Conservation (phyloP, 2,888 invertebrate genomes). For the Geotrupes spiniger region DNA sequence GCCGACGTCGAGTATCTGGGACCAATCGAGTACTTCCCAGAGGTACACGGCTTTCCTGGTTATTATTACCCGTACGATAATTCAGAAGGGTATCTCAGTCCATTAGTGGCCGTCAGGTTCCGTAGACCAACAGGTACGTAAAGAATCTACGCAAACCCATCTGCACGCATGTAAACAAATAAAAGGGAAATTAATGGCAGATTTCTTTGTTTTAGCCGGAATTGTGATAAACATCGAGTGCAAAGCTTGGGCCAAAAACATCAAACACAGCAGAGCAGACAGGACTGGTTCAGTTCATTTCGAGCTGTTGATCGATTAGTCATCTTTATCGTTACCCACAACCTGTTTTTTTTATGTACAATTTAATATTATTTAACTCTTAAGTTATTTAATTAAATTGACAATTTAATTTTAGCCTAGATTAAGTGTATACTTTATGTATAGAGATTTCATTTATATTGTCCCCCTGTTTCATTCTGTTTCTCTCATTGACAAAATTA, state of each 20-base stretch:
- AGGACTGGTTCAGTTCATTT: constrained; percentile 65
- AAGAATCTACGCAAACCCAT: background rate
- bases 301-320: constrained; percentile 57
- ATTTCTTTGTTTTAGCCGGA: constrained; percentile 45
- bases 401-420: too few relatives aligned
- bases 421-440: too few relatives aligned
- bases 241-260: constrained; percentile 64
- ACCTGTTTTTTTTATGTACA: too few relatives aligned
- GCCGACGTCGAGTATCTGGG: constrained; percentile 91
- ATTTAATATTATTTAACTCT: too few relatives aligned
- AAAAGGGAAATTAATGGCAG: background rate
- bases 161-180: background rate
- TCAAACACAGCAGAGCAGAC: constrained; percentile 60
- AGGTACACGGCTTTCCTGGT: constrained; percentile 76
- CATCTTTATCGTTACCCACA: background rate
- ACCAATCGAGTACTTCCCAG: constrained; percentile 74
- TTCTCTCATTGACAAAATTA: too few relatives aligned
- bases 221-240: constrained; percentile 60
- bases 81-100: constrained; percentile 83
- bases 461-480: too few relatives aligned
- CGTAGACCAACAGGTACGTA: constrained; percentile 77
- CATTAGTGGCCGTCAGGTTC: constrained; percentile 83
- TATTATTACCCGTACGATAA: constrained; percentile 89
- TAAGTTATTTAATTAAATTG: too few relatives aligned
- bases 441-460: too few relatives aligned